phyloP scores from a whole-genome alignment of 2,888 invertebrate genomes.

The Plusia festucae region DNA sequence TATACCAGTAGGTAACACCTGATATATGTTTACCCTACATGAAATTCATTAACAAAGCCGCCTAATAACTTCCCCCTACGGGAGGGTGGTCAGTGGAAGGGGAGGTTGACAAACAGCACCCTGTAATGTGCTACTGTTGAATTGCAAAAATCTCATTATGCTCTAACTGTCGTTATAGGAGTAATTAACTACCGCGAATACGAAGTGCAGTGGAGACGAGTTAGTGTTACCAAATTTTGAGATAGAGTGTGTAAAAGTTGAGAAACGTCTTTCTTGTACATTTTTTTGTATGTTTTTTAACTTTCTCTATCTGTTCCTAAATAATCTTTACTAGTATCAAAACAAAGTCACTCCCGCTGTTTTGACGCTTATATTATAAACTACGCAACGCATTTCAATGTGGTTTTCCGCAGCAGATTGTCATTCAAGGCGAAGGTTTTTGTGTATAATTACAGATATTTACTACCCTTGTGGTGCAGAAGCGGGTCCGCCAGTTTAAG shows the following conservation, averaged over 20 bases:
- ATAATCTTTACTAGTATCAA: no score
- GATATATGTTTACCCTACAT: slow-evolving; percentile 67
- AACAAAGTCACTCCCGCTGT: no score
- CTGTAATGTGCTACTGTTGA: slow-evolving; percentile 88
- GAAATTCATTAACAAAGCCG: slow-evolving; percentile 82
- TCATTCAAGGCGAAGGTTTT: no score
- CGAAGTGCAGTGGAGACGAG: slow-evolving; percentile 59
- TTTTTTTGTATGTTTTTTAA: no score
- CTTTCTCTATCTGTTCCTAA: no score
- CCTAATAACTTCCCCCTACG: slow-evolving; percentile 77
- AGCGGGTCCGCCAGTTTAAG: no score
- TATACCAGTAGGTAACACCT: slow-evolving; percentile 55
- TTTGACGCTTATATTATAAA: no score
- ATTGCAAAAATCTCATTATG: slow-evolving; percentile 89
- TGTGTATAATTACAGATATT: no score
- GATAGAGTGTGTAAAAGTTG: not conserved
- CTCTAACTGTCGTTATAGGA: slow-evolving; percentile 89
- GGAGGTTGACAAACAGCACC: slow-evolving; percentile 80
- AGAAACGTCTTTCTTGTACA: no score
- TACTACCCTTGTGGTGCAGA: no score
- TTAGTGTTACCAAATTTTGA: slow-evolving; percentile 20
- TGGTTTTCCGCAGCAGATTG: no score
- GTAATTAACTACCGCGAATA: slow-evolving; percentile 83
- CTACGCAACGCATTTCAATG: no score
- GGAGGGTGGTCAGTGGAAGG: slow-evolving; percentile 58